A percentile compares a stretch with the other conserved stretches of the same genome.
Conservation (phyloP, 1,140 invertebrate genomes). For the Campoletis sonorensis region DNA sequence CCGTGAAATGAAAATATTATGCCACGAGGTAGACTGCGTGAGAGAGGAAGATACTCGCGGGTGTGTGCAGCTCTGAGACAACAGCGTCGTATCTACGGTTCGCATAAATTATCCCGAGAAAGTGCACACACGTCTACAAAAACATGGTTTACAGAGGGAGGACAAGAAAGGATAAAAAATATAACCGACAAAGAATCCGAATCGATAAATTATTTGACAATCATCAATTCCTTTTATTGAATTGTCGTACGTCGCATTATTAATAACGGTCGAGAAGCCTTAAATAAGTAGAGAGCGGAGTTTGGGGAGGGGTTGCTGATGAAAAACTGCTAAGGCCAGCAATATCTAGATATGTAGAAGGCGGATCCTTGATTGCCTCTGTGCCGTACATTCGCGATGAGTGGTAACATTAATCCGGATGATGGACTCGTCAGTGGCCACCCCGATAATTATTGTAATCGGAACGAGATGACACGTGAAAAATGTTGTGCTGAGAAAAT, state of each 20-base stretch:
- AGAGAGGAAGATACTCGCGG: background rate
- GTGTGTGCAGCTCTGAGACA: constrained; percentile 16
- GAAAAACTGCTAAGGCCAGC: background rate
- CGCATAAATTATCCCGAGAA: constrained; percentile 28
- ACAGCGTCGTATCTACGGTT: constrained; percentile 42
- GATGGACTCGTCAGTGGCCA: constrained; percentile 43
- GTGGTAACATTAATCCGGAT: constrained; percentile 36
- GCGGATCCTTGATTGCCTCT: background rate
- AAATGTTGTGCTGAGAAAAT: constrained; percentile 28
- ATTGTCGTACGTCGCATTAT: background rate
- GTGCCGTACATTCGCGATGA: background rate
- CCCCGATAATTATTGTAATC: constrained; percentile 46
- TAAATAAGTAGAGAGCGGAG: background rate
- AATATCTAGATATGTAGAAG: constrained; percentile 37
- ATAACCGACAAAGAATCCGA: background rate
- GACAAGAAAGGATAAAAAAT: constrained; percentile 47
- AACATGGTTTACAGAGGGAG: background rate
- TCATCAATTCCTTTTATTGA: background rate
- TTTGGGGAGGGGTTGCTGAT: background rate
- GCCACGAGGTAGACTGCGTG: constrained; percentile 49
- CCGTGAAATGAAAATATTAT: constrained; percentile 72
- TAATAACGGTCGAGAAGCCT: background rate
- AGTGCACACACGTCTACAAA: background rate
- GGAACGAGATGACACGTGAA: constrained; percentile 42
- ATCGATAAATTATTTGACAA: background rate